Base-by-base conservation (phyloP, 2,113 vertebrate species). In the Dromiciops gliroides region DNA sequence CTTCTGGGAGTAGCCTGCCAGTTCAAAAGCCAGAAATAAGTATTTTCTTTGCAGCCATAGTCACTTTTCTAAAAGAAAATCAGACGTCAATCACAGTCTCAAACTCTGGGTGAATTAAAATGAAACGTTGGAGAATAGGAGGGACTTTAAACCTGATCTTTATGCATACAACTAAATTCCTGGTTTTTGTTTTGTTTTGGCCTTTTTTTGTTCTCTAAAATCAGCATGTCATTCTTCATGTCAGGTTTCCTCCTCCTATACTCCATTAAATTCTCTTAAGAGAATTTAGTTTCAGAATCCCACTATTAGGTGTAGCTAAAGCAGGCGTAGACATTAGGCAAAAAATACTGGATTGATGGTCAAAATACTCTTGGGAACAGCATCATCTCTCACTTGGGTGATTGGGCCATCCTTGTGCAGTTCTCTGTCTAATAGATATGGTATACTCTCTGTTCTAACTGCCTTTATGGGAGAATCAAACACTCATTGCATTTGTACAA, bases 1-100 rank as follows among this genome's bases (percentile, higher is more conserved):
- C 96, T 97, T 96, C 96, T 96, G 97, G 96, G 96, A 97, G 95
- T 2, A 95, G 90, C 60, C 67, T 96, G 97, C 97, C 97, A 98
- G 96, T 94, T 97, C 90, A 95, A 95, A 94, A 67, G 91, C 67
- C 95, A 94, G 67, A 22, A 12, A 96, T 94, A 95, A 91, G 24
- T 22, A 14, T 94, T 96, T 92, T 94, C 93, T 95, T 94, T 92
- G 95, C 96, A 97, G 97, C 75, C 52, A 0, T 24, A 89, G 48
- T 91, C 88, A 88, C 90, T 97, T 95, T 96, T 89, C 89, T 31
- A 94, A 96, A 97, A 97, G 91, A 93, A 22, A 92, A 96, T 95
- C 31, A 0, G 8, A 48, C 51, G 0, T 95, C 93, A 94, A 94
- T 83, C 91, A 52, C 26, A 88, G 89, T 93, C 49, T 3, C 37